Evolutionary conservation across 1,140 invertebrate species (phyloP), one percentile per base, ranked within the genome.

Genomic region (Mizuhopecten yessoensis): DNA sequence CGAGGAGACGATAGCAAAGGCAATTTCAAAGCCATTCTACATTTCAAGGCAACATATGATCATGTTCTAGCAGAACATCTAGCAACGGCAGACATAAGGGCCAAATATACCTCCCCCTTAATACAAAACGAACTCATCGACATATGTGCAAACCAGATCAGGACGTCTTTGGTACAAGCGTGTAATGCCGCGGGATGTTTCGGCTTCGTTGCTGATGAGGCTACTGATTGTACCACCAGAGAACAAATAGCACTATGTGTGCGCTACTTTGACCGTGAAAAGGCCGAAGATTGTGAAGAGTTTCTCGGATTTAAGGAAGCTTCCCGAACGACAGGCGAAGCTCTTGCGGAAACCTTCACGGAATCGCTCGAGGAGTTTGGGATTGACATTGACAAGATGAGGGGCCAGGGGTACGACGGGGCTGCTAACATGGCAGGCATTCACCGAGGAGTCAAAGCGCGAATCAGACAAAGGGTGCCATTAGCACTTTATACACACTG

Each of bases 401-500:
- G 86, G 5, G 87, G 42, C 33, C 90, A 90, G 39, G 49, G 88
- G 20, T 92, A 93, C 36, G 92, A 93, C 36, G 90, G 92, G 10
- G 91, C 92, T 7, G 39, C 88, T 29, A 91, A 89, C 34, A 93
- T 92, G 92, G 20, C 90, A 29, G 75, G 86, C 10, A 86, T 34
- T 9, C 36, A 75, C 20, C 17, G 29, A 1, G 92, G 92, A 29
- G 90, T 93, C 9, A 86, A 91, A 34, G 57, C 88, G 10, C 23
- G 87, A 39, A 90, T 93, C 36, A 33, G 86, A 75, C n/a, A 91
- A 45, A 10, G 23, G 23, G 34, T 57, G 11, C 92, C 92, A 10
- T 20, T 75, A 34, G 92, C 91, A 0, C 86, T 29, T 10, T 93
- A 90, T 89, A 86, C 45, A 17, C 92, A 93, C 39, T 93, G 89